These are phyloP conservation scores for Stichodactyla mertensii DNA, from an alignment of 64 coral and sea anemone genomes.

Conservation along the genomic window DNA sequence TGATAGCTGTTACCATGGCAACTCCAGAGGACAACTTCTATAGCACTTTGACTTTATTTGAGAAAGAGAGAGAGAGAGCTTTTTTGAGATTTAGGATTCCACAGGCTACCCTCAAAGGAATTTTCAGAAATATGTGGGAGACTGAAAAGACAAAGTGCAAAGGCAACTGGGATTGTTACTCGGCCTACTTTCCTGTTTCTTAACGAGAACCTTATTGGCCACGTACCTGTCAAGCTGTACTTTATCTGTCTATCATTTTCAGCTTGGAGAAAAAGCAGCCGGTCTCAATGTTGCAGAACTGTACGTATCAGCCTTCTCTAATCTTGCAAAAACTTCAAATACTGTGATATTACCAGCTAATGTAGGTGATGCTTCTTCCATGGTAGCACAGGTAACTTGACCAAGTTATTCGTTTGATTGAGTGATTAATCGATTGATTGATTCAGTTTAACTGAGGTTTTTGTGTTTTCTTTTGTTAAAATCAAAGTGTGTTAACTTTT, in stretches of 20 bases:
- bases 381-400: slow-evolving; percentile 78
- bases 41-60: not conserved
- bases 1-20: not conserved
- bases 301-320: slow-evolving; percentile 76
- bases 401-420: not conserved
- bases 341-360: slow-evolving; percentile 91
- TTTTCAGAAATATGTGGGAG: no score
- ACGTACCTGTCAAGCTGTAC: not conserved
- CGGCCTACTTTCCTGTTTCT: no score
- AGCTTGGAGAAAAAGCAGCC: slow-evolving; percentile 91
- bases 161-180: no score
- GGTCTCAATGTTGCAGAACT: slow-evolving; percentile 86
- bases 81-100: no score
- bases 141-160: no score
- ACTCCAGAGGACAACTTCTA: not conserved
- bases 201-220: no score
- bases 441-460: no score
- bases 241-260: not conserved
- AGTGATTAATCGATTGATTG: no score
- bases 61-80: not conserved
- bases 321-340: slow-evolving; percentile 87
- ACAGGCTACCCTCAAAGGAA: no score
- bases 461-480: no score
- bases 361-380: slow-evolving; percentile 82
- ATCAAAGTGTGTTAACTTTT: no score